Evolutionary conservation across 2,113 vertebrate genomes (phyloP).

Genomic region (Dipodomys ordii): DNA sequence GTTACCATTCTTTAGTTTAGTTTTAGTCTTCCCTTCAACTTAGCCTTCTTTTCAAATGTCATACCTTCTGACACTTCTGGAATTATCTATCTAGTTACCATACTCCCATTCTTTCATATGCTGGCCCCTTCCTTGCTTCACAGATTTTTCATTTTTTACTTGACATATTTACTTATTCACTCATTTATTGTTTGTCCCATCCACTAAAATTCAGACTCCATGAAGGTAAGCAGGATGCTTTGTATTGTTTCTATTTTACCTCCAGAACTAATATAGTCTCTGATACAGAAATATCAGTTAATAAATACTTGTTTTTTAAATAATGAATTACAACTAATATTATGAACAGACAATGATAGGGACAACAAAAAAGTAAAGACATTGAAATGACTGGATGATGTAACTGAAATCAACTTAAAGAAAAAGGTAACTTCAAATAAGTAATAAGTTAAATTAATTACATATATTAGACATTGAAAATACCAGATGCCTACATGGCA

Average conservation of each 20-base stretch:
- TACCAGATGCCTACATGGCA: not conserved
- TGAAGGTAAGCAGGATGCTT: not conserved
- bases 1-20: not conserved
- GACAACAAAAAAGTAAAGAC: conserved; percentile 44
- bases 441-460: not conserved
- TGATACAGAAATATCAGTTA: not conserved
- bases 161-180: not conserved
- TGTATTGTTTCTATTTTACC: not conserved
- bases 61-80: not conserved
- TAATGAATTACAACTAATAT: not conserved
- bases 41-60: conserved; percentile 17
- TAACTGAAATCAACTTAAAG: conserved; percentile 41
- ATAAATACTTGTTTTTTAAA: conserved; percentile 34
- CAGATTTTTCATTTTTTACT: conserved; percentile 8
- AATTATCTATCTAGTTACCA: not conserved
- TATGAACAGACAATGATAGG: conserved; percentile 18
- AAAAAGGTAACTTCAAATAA: conserved; percentile 34
- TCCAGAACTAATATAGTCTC: not conserved
- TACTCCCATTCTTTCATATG: not conserved
- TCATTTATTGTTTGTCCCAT: conserved; percentile 5
- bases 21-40: not conserved
- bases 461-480: conserved; percentile 26
- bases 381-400: not conserved
- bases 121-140: not conserved
- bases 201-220: not conserved